phyloP scores from a whole-genome alignment of 2,113 vertebrate species.

The Spea multiplicata region DNA sequence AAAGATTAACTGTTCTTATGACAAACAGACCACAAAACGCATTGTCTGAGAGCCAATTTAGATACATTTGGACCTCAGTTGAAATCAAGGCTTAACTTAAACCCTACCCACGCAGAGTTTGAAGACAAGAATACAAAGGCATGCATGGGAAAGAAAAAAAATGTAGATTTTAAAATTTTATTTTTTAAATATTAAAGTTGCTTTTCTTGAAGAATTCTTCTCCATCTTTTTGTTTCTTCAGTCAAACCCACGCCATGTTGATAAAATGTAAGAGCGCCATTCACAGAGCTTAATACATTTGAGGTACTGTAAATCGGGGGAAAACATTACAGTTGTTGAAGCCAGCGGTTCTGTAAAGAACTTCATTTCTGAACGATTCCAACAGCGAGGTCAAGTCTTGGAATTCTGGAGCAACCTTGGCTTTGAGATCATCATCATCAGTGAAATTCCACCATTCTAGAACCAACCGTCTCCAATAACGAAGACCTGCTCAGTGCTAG shows the following conservation, averaged over 20 bases:
- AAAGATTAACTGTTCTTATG: too few species aligned
- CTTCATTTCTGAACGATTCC: neutral
- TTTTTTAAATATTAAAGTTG: constrained; percentile 39
- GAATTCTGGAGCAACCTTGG: neutral
- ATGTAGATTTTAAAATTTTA: constrained; percentile 36
- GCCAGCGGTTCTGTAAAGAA: neutral
- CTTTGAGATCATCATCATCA: too few species aligned
- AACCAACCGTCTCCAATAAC: too few species aligned
- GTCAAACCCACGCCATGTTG: constrained; percentile 11
- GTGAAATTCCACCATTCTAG: too few species aligned
- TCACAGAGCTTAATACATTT: neutral
- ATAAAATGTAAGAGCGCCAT: constrained; percentile 1
- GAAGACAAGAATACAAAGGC: too few species aligned
- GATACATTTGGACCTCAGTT: too few species aligned
- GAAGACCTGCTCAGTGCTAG: too few species aligned
- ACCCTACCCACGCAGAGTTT: too few species aligned
- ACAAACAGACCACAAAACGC: too few species aligned
- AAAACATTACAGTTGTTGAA: neutral
- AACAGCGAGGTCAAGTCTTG: neutral
- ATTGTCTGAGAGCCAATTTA: too few species aligned
- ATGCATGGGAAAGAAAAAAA: neutral
- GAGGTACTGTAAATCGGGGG: constrained; percentile 1
- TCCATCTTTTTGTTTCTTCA: neutral
- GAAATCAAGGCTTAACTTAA: too few species aligned
- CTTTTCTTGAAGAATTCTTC: neutral